These are phyloP conservation scores for Myoxocephalus aenaeus DNA, from an alignment of 2,797 vertebrate species.

Conservation along the genomic window DNA sequence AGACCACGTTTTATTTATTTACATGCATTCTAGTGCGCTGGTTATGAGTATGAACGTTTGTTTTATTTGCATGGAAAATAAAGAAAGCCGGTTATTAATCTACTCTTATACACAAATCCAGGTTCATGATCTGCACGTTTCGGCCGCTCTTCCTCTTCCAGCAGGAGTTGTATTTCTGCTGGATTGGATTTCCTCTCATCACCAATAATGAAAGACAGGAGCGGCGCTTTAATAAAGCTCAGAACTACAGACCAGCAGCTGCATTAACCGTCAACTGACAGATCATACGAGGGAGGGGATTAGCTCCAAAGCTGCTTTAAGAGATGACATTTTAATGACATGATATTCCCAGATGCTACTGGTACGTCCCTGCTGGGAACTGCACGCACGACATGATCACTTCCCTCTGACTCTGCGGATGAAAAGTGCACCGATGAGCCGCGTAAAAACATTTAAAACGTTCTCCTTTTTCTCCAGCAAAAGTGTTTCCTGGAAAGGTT, in stretches of 20 bases:
- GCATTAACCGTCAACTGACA: conserved; percentile 36
- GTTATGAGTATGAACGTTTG: not conserved
- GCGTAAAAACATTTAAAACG: not conserved
- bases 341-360: conserved; percentile 40
- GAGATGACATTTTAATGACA: conserved; percentile 55
- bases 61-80: not conserved
- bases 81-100: not conserved
- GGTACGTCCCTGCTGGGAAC: conserved; percentile 17
- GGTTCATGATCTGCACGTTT: not conserved
- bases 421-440: not conserved
- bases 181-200: not conserved
- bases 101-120: not conserved
- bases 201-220: not conserved
- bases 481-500: conserved; percentile 4
- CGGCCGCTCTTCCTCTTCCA: not conserved
- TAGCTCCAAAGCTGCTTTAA: conserved; percentile 54
- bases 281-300: conserved; percentile 38
- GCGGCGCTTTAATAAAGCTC: not conserved
- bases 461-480: not conserved
- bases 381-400: not conserved
- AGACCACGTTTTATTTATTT: not conserved
- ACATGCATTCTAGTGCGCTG: not conserved
- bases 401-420: not conserved
- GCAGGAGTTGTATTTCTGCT: not conserved
- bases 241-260: conserved; percentile 11